Evolutionary conservation across 2,888 invertebrate species (phyloP).

Genomic region (Trypoxylon attenuatum): DNA sequence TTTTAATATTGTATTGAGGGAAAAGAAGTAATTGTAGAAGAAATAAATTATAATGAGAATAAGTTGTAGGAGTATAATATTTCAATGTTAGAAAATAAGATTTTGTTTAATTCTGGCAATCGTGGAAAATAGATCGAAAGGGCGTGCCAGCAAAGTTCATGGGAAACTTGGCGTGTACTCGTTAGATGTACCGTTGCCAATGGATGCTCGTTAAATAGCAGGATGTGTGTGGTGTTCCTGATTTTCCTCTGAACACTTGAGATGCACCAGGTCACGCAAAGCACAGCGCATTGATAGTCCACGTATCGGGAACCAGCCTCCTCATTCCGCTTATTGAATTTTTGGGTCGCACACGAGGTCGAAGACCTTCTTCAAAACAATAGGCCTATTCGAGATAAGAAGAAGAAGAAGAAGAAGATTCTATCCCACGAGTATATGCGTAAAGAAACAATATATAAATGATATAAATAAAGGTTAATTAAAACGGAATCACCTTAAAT

Average conservation of each 20-base stretch:
- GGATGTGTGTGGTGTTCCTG: background rate
- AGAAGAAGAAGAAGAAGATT: too few species aligned
- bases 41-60: too few species aligned
- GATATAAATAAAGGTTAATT: too few species aligned
- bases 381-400: conserved; percentile 17
- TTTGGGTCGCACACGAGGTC: background rate
- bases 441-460: too few species aligned
- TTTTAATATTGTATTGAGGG: too few species aligned
- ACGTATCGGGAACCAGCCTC: background rate
- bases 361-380: conserved; percentile 14
- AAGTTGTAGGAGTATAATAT: background rate
- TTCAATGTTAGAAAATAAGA: too few species aligned
- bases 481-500: too few species aligned
- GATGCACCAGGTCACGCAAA: background rate
- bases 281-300: background rate
- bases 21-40: too few species aligned
- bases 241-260: background rate
- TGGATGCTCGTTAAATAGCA: conserved; percentile 6
- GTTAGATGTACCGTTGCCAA: conserved; percentile 16
- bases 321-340: conserved; percentile 8
- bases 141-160: background rate
- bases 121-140: too few species aligned
- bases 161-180: background rate
- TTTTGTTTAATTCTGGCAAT: too few species aligned
- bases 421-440: too few species aligned